A percentile compares a stretch with the other conserved stretches of the same genome.
phyloP scores from a whole-genome alignment of 1,140 invertebrate genomes.

The Proctacanthus coquilletti region DNA sequence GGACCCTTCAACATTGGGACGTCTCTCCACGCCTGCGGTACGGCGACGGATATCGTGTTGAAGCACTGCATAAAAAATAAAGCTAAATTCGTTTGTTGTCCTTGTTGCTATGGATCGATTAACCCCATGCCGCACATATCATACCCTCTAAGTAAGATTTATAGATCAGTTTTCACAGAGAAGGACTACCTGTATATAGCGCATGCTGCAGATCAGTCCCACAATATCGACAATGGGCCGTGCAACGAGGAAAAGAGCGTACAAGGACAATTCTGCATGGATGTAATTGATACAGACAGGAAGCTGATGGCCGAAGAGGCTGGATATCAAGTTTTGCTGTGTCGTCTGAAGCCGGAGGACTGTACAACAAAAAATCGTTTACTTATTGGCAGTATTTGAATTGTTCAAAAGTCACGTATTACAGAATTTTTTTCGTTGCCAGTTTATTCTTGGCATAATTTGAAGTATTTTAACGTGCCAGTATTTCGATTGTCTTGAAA shows the following conservation, averaged over 20 bases:
- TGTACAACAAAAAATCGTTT: conserved; percentile 93
- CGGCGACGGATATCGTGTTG: conserved; percentile 84
- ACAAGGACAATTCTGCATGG: conserved; percentile 71
- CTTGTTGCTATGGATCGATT: conserved; percentile 87
- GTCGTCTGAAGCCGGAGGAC: conserved; percentile 55
- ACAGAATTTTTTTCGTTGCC: no score
- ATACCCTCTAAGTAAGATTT: conserved; percentile 53
- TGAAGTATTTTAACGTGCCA: no score
- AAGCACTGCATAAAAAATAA: conserved; percentile 58
- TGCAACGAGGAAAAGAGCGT: conserved; percentile 38
- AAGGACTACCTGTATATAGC: conserved; percentile 65
- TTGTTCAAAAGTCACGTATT: no score
- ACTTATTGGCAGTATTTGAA: no score
- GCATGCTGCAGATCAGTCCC: conserved; percentile 81
- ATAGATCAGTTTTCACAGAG: conserved; percentile 33
- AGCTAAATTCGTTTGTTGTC: conserved; percentile 79
- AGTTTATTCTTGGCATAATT: no score
- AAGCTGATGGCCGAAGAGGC: conserved; percentile 51
- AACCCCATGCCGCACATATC: conserved; percentile 47
- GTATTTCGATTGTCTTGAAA: no score
- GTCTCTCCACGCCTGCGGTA: conserved; percentile 85
- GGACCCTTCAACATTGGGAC: conserved; percentile 68
- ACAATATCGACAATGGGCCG: conserved; percentile 34
- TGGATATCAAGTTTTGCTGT: conserved; percentile 59
- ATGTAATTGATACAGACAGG: conserved; percentile 74